Percentiles rank a stretch among this genome's conserved stretches.
Conservation (phyloP, 53 echinoderm and acorn worm species). For the Holothuria scabra region DNA sequence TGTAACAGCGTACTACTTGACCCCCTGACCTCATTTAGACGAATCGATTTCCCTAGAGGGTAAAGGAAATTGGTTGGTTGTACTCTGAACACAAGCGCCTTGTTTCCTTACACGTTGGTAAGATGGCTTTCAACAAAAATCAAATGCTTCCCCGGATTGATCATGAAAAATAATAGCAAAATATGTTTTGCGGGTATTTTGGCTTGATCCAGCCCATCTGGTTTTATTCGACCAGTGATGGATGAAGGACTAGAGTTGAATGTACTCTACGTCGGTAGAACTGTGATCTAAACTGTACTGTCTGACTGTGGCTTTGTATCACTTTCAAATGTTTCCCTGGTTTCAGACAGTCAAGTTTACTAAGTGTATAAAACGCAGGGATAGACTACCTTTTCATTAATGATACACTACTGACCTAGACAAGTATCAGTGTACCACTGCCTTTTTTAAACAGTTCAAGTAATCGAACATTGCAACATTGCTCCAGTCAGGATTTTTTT, state of each 20-base stretch:
- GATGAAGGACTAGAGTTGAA: too few relatives aligned
- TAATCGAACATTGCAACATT: too few relatives aligned
- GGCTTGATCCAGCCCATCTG: conserved; percentile 27
- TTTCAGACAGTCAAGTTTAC: too few relatives aligned
- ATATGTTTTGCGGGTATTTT: conserved; percentile 36
- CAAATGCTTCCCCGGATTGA: conserved; percentile 25
- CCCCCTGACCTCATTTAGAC: conserved; percentile 25
- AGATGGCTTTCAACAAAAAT: conserved; percentile 23
- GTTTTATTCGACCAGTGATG: too few relatives aligned
- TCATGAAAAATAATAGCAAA: conserved; percentile 23
- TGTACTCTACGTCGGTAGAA: neutral
- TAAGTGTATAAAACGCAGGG: too few relatives aligned
- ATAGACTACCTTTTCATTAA: too few relatives aligned
- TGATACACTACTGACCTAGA: too few relatives aligned
- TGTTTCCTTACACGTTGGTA: conserved; percentile 2
- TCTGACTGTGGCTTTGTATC: too few relatives aligned
- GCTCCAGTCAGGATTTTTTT: too few relatives aligned
- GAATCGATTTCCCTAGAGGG: conserved; percentile 20
- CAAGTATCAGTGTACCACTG: too few relatives aligned
- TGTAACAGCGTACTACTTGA: conserved; percentile 10
- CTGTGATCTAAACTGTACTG: neutral
- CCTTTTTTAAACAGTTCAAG: too few relatives aligned
- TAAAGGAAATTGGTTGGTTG: neutral
- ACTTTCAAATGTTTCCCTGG: too few relatives aligned
- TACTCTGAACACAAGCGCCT: neutral